phyloP scores from a whole-genome alignment of 2,888 invertebrate species.

The Cloeon dipterum region DNA sequence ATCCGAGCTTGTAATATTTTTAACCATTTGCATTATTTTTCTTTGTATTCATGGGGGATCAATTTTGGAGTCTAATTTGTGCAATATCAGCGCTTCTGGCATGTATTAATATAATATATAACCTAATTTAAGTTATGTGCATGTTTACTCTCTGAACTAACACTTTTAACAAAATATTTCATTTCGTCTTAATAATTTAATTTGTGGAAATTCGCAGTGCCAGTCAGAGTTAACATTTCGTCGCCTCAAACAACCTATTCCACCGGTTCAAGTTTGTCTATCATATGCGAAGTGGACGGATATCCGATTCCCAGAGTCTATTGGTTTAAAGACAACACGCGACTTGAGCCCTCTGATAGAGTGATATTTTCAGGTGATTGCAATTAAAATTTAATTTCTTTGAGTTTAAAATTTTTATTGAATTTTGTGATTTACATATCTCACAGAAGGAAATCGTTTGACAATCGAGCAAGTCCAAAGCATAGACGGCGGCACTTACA shows the following conservation, averaged over 20 bases:
- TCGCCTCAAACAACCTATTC: slow-evolving; percentile 30
- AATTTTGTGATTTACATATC: too few relatives aligned
- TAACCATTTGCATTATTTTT: too few relatives aligned
- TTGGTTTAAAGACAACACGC: slow-evolving; percentile 58
- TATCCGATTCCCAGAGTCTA: slow-evolving; percentile 49
- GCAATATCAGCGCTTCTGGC: too few relatives aligned
- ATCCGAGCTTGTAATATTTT: too few relatives aligned
- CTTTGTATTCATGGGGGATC: too few relatives aligned
- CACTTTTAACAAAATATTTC: too few relatives aligned
- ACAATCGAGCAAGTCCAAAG: slow-evolving; percentile 35
- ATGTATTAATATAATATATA: too few relatives aligned
- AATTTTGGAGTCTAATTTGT: too few relatives aligned
- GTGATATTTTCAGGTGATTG: slow-evolving; percentile 37
- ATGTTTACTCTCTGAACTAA: too few relatives aligned
- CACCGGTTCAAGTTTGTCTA: slow-evolving; percentile 39
- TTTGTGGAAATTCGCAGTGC: slow-evolving; percentile 26
- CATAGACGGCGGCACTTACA: slow-evolving; percentile 57
- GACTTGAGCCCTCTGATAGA: slow-evolving; percentile 28
- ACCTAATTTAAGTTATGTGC: too few relatives aligned
- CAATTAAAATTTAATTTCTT: slow-evolving; percentile 3
- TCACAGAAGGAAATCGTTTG: slow-evolving; percentile 40
- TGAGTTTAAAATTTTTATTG: slow-evolving; percentile 5
- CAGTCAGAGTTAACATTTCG: slow-evolving; percentile 38
- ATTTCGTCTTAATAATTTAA: too few relatives aligned
- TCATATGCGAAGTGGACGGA: slow-evolving; percentile 55